Base-by-base conservation (phyloP, 1,140 invertebrate genomes). In the Homalodisca vitripennis region DNA sequence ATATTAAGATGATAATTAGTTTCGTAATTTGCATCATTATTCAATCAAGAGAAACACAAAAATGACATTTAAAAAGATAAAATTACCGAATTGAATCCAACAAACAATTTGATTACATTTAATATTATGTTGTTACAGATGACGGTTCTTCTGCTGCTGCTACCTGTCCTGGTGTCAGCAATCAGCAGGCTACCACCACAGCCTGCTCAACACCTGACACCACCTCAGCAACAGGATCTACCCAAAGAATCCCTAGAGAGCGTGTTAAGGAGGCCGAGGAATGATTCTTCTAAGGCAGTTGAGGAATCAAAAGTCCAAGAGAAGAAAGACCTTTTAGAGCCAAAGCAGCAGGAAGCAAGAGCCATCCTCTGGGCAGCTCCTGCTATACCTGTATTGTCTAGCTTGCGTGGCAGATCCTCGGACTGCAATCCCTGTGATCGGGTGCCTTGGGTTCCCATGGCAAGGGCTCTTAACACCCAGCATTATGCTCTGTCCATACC, bases 381-480 rank as follows among this genome's bases (percentile, higher is more conserved):
- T 60, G 6, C 27, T 6, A 51, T 51, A 14, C 48, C 48, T 22
- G 22, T 63, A 3, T 2, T 46, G n/a, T 13, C 63, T 41, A 51
- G 47, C 22, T 64, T 62, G 14, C 66, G 68, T n/a, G 51, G 57
- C 2, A 34, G 32, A 2, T 63, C 57, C 22, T 63, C 67, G 34
- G 53, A 82, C 74, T 92, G 90, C 74, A 88, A 88, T 75, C 82
- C 88, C 64, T 93, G 91, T 75, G 91, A 92, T 78, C 84, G 85
- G 72, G 83, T 86, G 70, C 90, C 91, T 66, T 93, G 91, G 91
- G 85, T 90, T 70, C 91, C 91, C 2, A 85, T 93, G 72, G 70
- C 73, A 24, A 67, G 71, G 31, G 69, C 71, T 2, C 30, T 73
- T 3, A 48, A 69, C 29, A 1, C 13, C 29, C 64, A 67, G 29